Evolutionary conservation across 2,888 invertebrate species (phyloP).

Genomic region (Kryphioiulus occultus): DNA sequence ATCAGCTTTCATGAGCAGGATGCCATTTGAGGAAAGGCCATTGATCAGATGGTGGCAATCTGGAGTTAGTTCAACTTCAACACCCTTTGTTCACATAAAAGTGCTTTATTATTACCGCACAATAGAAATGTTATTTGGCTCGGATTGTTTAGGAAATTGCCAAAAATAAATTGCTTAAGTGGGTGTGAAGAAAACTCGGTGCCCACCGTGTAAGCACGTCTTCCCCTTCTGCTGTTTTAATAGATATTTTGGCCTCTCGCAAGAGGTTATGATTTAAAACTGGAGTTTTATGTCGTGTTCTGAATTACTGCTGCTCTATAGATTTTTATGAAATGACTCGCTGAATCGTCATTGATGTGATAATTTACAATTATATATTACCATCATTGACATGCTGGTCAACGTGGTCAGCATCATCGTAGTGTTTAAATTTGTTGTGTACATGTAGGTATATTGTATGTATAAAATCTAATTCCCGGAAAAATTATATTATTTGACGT

Average conservation of each 20-base stretch:
- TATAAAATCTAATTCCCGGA: too few species aligned
- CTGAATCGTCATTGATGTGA: not conserved
- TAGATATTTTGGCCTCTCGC: not conserved
- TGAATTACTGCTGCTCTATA: not conserved
- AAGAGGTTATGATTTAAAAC: not conserved
- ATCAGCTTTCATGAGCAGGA: not conserved
- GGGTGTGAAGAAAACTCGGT: not conserved
- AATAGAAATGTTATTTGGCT: slow-evolving; percentile 17
- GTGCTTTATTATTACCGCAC: slow-evolving; percentile 11
- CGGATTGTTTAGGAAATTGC: slow-evolving; percentile 26
- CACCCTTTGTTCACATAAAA: slow-evolving; percentile 29
- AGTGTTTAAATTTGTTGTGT: too few species aligned
- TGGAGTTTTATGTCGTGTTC: not conserved
- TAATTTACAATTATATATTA: too few species aligned
- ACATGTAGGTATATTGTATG: too few species aligned
- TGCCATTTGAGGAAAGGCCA: not conserved
- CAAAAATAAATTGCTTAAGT: slow-evolving; percentile 20
- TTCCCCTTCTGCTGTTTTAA: not conserved
- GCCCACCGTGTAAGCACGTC: not conserved
- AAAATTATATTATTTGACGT: too few species aligned
- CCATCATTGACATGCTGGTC: too few species aligned
- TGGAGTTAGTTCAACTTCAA: slow-evolving; percentile 20
- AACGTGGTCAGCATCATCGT: too few species aligned
- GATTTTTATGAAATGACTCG: not conserved
- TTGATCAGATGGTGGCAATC: slow-evolving; percentile 7